Base-by-base conservation (phyloP, 2,888 invertebrate species). In the Amphipyra tragopoginis region DNA sequence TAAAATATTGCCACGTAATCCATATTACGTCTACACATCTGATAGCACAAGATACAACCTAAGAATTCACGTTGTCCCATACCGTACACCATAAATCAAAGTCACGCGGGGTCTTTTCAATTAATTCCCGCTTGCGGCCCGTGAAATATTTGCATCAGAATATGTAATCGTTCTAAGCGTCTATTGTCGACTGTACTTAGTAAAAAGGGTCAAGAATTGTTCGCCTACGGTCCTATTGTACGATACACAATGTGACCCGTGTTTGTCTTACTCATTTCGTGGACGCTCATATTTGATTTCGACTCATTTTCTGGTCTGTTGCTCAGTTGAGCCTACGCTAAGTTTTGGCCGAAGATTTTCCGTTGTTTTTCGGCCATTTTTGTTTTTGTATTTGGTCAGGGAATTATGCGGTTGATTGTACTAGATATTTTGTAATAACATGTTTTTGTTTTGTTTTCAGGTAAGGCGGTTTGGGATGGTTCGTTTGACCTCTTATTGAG, bases 231-330 rank as follows among this genome's bases (percentile, higher is more conserved):
- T 38, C 75, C 87, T 81, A 91, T 92, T 92, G 91, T 93, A 77
- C 79, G 80, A 79, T 82, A 85, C 81, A 82, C 75, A 82, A 82
- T 80, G 75, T 75, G 59, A 71, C 15, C 63, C 55, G 39, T 93
- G 90, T 93, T 93, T 93, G 89, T 91, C 88, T 93, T 91, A 87
- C 82, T 84, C 85, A 85, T 86, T 89, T 82, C 74, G 84, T 79
- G 79, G 84, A 82, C 84, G 91, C 85, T 89, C 91, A 90, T 91
- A 91, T 93, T 93, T 93, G 91, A 89, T 90, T 91, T 90, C 75
- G 84, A 83, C 80, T 81, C 84, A 83, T 86, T 86, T 86, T 82
- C 82, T 79, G 77, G 66, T 59, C 69, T 55, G 73, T 71, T 79
- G 79, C 78, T 72, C 78, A 71, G 73, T 79, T 78, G 52, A 76